Percentiles rank a stretch among this genome's conserved stretches.
Conservation (phyloP, 2,113 vertebrate genomes). For the Thamnaconus septentrionalis region DNA sequence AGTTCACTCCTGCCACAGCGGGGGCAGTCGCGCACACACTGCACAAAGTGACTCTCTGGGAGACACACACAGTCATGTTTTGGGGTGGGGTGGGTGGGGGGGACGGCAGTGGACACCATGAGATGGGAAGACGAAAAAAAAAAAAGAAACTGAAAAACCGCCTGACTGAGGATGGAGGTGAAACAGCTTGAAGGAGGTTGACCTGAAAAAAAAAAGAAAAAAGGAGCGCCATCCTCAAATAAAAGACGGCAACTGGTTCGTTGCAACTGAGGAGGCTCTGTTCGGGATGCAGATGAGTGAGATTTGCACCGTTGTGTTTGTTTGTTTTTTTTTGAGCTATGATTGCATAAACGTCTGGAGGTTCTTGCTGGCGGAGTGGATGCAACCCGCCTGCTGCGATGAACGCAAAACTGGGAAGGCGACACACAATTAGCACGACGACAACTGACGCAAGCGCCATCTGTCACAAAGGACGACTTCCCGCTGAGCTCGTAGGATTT, state of each 20-base stretch:
- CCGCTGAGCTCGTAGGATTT: too few species aligned
- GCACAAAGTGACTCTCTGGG: constrained; percentile 9
- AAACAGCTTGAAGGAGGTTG: constrained; percentile 13
- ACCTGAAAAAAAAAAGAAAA: constrained; percentile 6
- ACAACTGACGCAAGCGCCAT: too few species aligned
- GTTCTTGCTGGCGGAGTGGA: not conserved
- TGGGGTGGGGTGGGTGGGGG: too few species aligned
- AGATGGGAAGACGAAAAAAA: not conserved
- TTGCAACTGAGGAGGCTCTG: not conserved
- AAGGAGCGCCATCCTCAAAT: not conserved
- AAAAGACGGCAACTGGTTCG: constrained; percentile 2
- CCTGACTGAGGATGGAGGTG: not conserved
- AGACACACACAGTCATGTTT: not conserved
- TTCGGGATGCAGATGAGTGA: constrained; percentile 26
- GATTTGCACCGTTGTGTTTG: constrained; percentile 10
- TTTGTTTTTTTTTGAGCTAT: not conserved
- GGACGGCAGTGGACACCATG: not conserved
- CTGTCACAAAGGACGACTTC: too few species aligned
- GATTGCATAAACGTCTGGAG: constrained; percentile 46
- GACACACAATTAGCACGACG: too few species aligned
- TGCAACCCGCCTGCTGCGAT: too few species aligned
- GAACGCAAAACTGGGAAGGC: too few species aligned
- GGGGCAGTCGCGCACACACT: not conserved
- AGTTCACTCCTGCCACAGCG: constrained; percentile 8
- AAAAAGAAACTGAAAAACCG: constrained; percentile 8